Evolutionary conservation across 1,140 invertebrate genomes (phyloP).

Genomic region (Brachionus sp.): DNA sequence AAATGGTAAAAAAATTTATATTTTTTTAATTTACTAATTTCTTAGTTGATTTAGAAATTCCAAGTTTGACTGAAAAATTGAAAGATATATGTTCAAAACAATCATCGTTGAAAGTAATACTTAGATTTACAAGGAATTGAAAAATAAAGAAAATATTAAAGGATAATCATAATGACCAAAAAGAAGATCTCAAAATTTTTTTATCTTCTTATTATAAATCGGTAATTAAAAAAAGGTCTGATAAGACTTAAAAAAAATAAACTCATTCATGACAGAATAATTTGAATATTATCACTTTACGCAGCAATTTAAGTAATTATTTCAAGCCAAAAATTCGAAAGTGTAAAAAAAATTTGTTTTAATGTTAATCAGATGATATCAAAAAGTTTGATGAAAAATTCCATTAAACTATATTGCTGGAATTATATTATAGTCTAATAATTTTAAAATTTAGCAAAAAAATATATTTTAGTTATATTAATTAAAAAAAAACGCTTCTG

Average conservation of each 20-base stretch:
- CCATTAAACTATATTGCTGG: too few species aligned
- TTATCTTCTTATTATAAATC: conserved; percentile 10
- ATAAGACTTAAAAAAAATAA: too few species aligned
- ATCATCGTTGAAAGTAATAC: not conserved
- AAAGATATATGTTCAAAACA: not conserved
- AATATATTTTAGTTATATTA: not conserved
- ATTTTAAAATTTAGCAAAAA: not conserved
- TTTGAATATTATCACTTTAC: too few species aligned
- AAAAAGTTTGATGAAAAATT: too few species aligned
- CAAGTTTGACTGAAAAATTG: not conserved
- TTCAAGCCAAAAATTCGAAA: too few species aligned
- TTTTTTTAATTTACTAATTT: not conserved
- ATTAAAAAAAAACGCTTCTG: not conserved
- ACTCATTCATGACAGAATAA: too few species aligned
- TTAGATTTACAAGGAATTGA: not conserved
- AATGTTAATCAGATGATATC: too few species aligned
- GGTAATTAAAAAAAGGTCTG: not conserved
- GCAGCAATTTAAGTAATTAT: too few species aligned
- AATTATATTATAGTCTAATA: too few species aligned
- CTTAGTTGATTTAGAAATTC: not conserved
- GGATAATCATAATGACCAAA: not conserved
- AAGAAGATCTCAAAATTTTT: conserved; percentile 32
- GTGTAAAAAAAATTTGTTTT: too few species aligned
- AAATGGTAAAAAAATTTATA: conserved; percentile 19
- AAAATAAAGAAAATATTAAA: not conserved